phyloP scores from a whole-genome alignment of 1,140 invertebrate species.

The Pogonus chalceus region DNA sequence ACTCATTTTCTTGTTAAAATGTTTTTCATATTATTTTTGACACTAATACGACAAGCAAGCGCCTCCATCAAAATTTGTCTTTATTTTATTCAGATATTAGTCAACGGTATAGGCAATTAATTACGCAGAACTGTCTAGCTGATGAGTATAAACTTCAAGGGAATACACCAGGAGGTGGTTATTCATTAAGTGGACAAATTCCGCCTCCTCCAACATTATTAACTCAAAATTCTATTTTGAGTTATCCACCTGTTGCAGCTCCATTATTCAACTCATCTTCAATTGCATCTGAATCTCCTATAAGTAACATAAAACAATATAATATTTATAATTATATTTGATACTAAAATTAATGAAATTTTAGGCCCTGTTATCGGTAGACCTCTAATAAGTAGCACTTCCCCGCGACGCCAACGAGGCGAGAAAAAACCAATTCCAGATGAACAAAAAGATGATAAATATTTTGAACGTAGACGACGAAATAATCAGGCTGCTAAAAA shows the following conservation, averaged over 20 bases:
- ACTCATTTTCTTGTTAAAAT: no score
- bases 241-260: background rate
- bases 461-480: conserved; percentile 72
- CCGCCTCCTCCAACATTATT: background rate
- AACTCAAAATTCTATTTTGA: background rate
- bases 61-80: no score
- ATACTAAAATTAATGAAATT: background rate
- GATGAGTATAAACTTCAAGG: background rate
- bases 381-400: conserved; percentile 9
- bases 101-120: background rate
- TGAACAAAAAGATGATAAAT: conserved; percentile 80
- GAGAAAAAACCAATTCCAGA: conserved; percentile 81
- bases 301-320: background rate
- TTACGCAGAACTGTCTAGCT: background rate
- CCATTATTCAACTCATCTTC: background rate
- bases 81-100: background rate
- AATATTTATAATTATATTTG: background rate
- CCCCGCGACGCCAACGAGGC: conserved; percentile 50
- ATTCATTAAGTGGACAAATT: background rate
- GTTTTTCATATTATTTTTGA: no score
- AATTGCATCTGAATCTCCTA: background rate
- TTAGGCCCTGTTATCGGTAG: conserved; percentile 9
- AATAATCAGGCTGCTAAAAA: conserved; percentile 90
- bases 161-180: background rate
- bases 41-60: no score